These are phyloP conservation scores for Lepus townsendii DNA, from an alignment of 2,797 vertebrate species.

Conservation along the genomic window DNA sequence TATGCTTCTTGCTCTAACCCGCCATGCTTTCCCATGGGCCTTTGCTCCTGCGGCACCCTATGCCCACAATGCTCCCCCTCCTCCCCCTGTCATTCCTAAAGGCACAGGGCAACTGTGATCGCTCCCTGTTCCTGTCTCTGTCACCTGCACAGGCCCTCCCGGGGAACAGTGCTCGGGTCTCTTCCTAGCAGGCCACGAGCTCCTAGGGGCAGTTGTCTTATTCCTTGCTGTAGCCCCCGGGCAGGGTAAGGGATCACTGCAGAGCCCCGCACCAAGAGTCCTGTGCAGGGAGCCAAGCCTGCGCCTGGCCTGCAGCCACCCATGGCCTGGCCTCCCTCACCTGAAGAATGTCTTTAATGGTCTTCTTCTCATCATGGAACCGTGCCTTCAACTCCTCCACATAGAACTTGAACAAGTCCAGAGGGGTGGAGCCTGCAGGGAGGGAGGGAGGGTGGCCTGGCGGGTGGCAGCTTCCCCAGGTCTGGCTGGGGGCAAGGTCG, in stretches of 20 bases:
- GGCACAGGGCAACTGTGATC: neutral
- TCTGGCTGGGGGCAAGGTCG: constrained; percentile 80
- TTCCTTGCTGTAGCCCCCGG: neutral
- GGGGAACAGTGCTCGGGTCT: neutral
- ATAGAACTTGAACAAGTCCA: constrained; percentile 90
- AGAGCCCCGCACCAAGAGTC: neutral
- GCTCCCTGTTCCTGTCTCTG: neutral
- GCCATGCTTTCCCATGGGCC: neutral
- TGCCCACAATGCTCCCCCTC: neutral
- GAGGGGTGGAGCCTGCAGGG: constrained; percentile 87
- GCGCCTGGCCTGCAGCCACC: neutral
- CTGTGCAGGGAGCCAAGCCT: neutral
- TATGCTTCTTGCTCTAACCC: neutral
- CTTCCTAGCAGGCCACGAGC: neutral
- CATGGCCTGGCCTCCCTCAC: constrained; percentile 71
- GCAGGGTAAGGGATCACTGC: neutral
- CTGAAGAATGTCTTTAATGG: constrained; percentile 90
- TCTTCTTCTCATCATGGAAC: constrained; percentile 90
- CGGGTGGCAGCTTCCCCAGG: constrained; percentile 83
- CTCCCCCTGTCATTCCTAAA: neutral
- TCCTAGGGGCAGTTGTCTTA: neutral
- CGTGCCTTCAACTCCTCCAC: constrained; percentile 90
- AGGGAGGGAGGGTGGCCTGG: constrained; percentile 82
- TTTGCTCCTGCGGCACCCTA: neutral
- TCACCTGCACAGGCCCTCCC: neutral